These are phyloP conservation scores for Sprattus sprattus DNA, from an alignment of 2,113 vertebrate species.

Conservation along the genomic window DNA sequence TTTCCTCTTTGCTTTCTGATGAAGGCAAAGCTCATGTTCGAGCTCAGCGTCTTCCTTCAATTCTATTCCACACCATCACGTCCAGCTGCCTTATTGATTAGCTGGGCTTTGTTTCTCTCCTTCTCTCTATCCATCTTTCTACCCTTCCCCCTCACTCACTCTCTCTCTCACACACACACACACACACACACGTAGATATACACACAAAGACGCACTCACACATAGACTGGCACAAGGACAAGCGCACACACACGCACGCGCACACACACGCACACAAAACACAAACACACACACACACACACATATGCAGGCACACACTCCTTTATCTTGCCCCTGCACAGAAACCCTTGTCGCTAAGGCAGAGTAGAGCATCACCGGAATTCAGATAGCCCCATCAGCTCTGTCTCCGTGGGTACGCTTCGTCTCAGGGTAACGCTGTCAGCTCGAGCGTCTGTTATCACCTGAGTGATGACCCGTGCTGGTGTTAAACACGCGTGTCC, in stretches of 20 bases:
- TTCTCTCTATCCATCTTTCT: constrained; percentile 5
- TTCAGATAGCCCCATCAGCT: neutral
- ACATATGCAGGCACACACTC: neutral
- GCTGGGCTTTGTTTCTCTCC: constrained; percentile 26
- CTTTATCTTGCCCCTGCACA: neutral
- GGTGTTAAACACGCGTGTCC: neutral
- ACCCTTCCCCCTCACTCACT: neutral
- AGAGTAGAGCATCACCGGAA: neutral
- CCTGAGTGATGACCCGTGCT: neutral
- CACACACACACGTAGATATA: neutral
- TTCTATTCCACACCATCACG: constrained; percentile 4
- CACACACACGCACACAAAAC: neutral
- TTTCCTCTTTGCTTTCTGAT: constrained; percentile 2
- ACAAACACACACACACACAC: neutral
- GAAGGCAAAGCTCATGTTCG: constrained; percentile 25
- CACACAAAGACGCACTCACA: neutral
- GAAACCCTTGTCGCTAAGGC: neutral
- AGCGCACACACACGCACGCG: neutral
- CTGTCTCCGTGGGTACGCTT: neutral
- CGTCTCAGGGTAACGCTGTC: neutral
- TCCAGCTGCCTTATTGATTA: constrained; percentile 27
- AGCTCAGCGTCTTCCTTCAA: neutral
- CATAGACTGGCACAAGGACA: neutral
- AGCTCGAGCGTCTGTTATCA: neutral
- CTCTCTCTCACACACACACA: neutral